Conservation (phyloP, 1,140 invertebrate genomes). For the Eulimnadia texana region DNA sequence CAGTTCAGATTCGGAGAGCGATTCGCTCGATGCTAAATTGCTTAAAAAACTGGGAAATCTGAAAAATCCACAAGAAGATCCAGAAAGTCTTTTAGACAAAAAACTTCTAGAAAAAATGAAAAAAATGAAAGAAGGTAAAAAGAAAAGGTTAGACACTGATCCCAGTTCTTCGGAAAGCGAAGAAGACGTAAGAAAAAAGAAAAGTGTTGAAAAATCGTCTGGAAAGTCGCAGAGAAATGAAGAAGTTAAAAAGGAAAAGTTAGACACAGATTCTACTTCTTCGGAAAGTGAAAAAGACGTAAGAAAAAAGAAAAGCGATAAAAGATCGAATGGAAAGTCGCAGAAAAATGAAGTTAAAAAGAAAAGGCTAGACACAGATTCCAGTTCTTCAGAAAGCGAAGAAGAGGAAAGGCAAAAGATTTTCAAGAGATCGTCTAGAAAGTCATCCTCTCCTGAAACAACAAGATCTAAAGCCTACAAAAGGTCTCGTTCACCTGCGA, state of each 20-base stretch:
- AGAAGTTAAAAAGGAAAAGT: slow-evolving; percentile 1
- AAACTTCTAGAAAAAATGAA: slow-evolving; percentile 12
- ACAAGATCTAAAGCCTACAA: neutral
- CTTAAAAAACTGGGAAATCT: neutral
- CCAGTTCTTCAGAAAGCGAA: neutral
- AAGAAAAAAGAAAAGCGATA: neutral
- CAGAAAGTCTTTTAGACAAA: slow-evolving; percentile 1
- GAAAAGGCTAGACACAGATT: neutral
- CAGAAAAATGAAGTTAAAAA: slow-evolving; percentile 3
- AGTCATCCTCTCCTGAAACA: neutral
- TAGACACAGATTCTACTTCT: too few species aligned
- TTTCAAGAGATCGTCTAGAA: neutral
- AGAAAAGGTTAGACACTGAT: neutral
- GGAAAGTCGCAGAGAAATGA: slow-evolving; percentile 1
- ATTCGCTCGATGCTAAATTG: neutral
- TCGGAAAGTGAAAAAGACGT: too few species aligned
- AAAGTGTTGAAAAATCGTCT: neutral
- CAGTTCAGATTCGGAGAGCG: neutral
- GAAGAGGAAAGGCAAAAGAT: neutral
- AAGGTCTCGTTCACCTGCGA: neutral
- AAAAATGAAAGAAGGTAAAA: neutral
- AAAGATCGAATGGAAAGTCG: slow-evolving; percentile 3
- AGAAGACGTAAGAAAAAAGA: neutral
- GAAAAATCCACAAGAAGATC: neutral
- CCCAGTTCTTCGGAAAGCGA: too few species aligned